Percentiles rank a stretch among this genome's conserved stretches.
Evolutionary conservation across 2,113 vertebrate species (phyloP).

Genomic region (Varanus salvator): DNA sequence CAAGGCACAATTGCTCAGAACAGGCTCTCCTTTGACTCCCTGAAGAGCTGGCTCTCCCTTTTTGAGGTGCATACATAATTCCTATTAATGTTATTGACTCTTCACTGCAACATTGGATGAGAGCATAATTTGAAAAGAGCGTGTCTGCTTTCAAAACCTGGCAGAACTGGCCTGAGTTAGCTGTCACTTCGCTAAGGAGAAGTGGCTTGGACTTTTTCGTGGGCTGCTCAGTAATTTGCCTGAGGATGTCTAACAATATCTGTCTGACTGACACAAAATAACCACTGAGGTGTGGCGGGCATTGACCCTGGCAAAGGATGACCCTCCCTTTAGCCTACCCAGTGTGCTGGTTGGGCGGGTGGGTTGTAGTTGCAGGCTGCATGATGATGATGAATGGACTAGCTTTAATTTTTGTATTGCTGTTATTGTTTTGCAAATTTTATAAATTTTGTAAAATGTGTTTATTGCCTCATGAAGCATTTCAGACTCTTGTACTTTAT

Average conservation of each 20-base stretch:
- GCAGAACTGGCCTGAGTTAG: neutral
- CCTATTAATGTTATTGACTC: neutral
- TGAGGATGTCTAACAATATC: too few species aligned
- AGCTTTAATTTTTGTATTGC: too few species aligned
- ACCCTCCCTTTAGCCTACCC: too few species aligned
- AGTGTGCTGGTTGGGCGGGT: too few species aligned
- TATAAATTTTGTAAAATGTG: too few species aligned
- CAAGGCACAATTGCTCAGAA: constrained; percentile 25
- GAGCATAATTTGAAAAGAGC: constrained; percentile 21
- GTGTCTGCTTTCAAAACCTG: neutral
- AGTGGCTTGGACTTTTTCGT: neutral
- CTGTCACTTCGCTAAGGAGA: neutral
- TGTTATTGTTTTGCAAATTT: too few species aligned
- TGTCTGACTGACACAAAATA: neutral
- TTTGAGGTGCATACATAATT: neutral
- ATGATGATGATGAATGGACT: too few species aligned
- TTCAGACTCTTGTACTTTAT: too few species aligned
- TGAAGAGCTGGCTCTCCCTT: neutral
- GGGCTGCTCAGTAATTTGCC: neutral
- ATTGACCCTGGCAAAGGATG: neutral
- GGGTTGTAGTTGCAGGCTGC: too few species aligned
- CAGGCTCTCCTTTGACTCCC: constrained; percentile 9
- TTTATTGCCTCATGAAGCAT: too few species aligned
- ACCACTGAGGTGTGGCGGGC: neutral
- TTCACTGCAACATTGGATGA: neutral